phyloP scores from a whole-genome alignment of 2,113 vertebrate species.

The Baryphthengus martii region DNA sequence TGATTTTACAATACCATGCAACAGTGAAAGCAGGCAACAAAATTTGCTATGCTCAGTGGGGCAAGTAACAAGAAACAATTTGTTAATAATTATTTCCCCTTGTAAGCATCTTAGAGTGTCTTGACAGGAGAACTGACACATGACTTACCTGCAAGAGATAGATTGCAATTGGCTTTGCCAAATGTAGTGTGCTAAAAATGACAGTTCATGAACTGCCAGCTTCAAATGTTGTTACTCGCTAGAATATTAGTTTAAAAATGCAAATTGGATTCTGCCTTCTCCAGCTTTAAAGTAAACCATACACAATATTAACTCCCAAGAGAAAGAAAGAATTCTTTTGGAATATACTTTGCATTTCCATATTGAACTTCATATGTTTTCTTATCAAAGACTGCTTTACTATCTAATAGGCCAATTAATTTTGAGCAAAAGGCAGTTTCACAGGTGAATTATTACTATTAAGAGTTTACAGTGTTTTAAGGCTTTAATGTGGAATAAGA shows the following conservation, averaged over 20 bases:
- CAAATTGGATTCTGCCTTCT: background rate
- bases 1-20: fast-evolving
- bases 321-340: background rate
- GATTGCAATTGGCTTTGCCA: background rate
- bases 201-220: background rate
- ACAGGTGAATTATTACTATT: background rate
- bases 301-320: background rate
- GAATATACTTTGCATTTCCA: background rate
- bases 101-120: background rate
- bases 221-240: background rate
- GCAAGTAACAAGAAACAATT: background rate
- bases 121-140: background rate
- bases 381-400: background rate
- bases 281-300: background rate
- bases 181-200: background rate
- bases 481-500: background rate
- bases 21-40: background rate
- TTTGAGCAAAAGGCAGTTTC: background rate
- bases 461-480: background rate
- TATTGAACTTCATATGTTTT: background rate
- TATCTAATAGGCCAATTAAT: background rate
- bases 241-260: background rate
- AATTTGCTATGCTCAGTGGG: background rate
- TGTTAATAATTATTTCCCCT: background rate
- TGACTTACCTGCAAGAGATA: background rate